Evolutionary conservation across 1,140 invertebrate species (phyloP).

Genomic region (Phymastichus coffea): DNA sequence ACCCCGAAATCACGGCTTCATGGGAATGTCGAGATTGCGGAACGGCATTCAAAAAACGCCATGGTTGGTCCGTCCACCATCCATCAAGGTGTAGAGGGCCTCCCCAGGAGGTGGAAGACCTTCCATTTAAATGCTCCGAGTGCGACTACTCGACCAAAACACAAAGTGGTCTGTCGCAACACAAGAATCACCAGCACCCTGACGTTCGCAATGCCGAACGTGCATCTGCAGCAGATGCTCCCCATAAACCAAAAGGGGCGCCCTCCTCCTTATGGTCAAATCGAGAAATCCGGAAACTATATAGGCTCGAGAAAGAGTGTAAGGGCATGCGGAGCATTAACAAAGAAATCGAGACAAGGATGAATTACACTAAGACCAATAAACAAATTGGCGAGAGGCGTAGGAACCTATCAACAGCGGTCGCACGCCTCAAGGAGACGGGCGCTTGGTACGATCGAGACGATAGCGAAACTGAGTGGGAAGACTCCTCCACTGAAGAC

Average conservation of each 20-base stretch:
- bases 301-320: neutral
- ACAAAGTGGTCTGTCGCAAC: neutral
- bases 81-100: neutral
- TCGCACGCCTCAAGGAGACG: too few species aligned
- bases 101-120: neutral
- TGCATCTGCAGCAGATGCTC: neutral
- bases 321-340: neutral
- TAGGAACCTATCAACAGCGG: too few species aligned
- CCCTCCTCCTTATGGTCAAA: neutral
- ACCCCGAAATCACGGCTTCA: neutral
- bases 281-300: neutral
- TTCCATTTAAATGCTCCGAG: neutral
- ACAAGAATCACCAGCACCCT: neutral
- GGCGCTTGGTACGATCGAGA: too few species aligned
- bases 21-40: neutral
- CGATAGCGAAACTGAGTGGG: too few species aligned
- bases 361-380: neutral
- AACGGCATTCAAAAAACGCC: neutral
- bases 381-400: neutral
- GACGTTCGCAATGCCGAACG: neutral
- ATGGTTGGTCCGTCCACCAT: neutral
- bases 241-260: neutral
- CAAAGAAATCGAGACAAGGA: neutral
- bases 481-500: too few species aligned
- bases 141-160: neutral